Base-by-base conservation (phyloP, 2,113 vertebrate species). In the Cichladusa arquata region DNA sequence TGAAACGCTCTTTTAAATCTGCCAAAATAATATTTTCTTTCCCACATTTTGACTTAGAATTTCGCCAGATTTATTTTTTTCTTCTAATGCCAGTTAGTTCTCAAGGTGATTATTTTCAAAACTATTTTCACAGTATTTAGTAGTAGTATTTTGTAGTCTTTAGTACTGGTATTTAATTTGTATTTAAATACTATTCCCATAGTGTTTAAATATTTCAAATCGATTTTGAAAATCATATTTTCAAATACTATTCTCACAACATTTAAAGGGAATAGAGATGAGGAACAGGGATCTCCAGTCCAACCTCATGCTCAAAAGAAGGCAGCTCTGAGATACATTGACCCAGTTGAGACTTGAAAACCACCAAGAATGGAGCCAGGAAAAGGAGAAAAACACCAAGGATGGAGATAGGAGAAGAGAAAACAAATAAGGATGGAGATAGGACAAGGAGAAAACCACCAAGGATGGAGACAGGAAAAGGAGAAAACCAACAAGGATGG, bases 141-240 rank as follows among this genome's bases (percentile, higher is more conserved):
- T 6, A 8, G 9, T 6, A 19, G 20, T 10, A 47, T 45, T 36
- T 33, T 4, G 8, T 14, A 42, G 8, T 7, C 40, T 57, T 58
- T 50, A 50, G 5, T 11, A 26, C 3, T 50, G 2, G 8, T 18
- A 26, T 51, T 51, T 31, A 14, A 18, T 60, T 77, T 44, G 17
- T 36, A 36, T 36, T 69, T 44, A 53, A 72, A 79, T n/a, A 44
- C 13, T 29, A 1, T 34, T 20, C 25, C 28, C 17, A 34, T 5
- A 31, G 24, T 14, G 7, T 12, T 60, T 7, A 67, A 60, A 12
- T 34, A 51, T 33, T 67, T 38, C 17, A 38, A 38, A 38, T 4
- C n/a, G 5, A 13, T 53, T n/a, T 53, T 1, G 16, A 62, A 62
- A 54, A 47, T 24, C 2, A 0, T 18, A 5, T 26, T 60, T 34